Percentiles rank a stretch among this genome's conserved stretches.
Conservation (phyloP, 2,888 invertebrate genomes). For the Tetramorium bicarinatum region DNA sequence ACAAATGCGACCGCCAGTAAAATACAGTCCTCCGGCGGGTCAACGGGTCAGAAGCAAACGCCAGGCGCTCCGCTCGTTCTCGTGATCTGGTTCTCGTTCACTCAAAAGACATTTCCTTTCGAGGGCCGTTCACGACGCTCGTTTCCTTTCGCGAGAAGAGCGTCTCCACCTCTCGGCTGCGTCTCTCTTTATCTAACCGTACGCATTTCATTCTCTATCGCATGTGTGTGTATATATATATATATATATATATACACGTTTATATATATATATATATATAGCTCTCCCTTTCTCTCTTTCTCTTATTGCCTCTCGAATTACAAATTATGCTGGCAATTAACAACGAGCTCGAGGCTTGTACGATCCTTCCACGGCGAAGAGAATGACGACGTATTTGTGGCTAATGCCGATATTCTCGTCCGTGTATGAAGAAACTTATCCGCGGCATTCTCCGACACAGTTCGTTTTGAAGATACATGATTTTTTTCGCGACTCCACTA, state of each 20-base stretch:
- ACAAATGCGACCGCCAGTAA: conserved; percentile 77
- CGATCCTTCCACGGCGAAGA: conserved; percentile 75
- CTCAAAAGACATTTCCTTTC: conserved; percentile 80
- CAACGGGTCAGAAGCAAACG: conserved; percentile 77
- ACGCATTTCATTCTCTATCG: background rate
- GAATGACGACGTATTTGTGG: conserved; percentile 63
- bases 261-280: background rate
- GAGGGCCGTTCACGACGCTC: conserved; percentile 61
- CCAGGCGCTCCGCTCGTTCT: conserved; percentile 77
- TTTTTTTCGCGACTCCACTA: conserved; percentile 71
- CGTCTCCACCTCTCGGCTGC: conserved; percentile 36
- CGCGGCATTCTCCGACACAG: conserved; percentile 34
- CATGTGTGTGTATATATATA: background rate
- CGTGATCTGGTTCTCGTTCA: conserved; percentile 80
- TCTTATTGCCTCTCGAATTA: conserved; percentile 76
- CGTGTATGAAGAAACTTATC: conserved; percentile 70
- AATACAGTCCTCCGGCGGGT: conserved; percentile 63
- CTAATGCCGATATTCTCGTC: conserved; percentile 72
- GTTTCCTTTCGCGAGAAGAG: conserved; percentile 67
- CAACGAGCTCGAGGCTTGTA: conserved; percentile 74
- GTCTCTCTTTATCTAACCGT: conserved; percentile 23
- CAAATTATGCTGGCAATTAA: conserved; percentile 81
- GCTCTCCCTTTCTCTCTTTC: conserved; percentile 30
- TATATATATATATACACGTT: no score
- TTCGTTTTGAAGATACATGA: conserved; percentile 73